Conservation (phyloP, 2,888 invertebrate species). For the Spodoptera littoralis region DNA sequence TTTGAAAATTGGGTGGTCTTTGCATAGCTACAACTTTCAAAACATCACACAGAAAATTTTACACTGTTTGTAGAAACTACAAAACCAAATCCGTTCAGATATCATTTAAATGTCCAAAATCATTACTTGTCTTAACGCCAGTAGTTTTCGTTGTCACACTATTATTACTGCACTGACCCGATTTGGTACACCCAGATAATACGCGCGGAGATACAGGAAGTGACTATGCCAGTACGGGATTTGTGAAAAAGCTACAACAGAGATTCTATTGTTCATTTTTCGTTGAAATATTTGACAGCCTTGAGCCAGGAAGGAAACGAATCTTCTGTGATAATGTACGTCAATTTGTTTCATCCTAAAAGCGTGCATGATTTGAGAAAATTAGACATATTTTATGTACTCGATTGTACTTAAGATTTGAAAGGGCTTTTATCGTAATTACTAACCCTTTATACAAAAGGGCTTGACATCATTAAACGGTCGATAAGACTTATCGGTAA, state of each 20-base stretch:
- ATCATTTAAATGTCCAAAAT: too few relatives aligned
- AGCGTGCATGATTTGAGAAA: conserved; percentile 38
- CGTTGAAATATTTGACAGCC: conserved; percentile 60
- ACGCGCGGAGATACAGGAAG: conserved; percentile 76
- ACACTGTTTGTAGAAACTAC: too few relatives aligned
- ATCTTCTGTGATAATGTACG: conserved; percentile 59
- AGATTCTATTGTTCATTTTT: conserved; percentile 56
- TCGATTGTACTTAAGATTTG: conserved; percentile 21
- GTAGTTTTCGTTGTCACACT: conserved; percentile 63
- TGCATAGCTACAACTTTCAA: too few relatives aligned
- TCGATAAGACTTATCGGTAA: conserved; percentile 7
- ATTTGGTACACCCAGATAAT: conserved; percentile 78
- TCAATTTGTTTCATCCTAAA: conserved; percentile 61
- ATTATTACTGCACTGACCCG: conserved; percentile 72
- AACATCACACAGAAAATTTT: too few relatives aligned
- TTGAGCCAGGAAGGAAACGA: conserved; percentile 67
- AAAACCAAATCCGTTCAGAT: too few relatives aligned
- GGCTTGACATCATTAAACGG: neutral
- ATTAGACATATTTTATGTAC: conserved; percentile 22
- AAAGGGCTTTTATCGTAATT: conserved; percentile 35
- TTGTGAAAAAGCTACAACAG: conserved; percentile 62
- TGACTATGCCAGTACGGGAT: conserved; percentile 67
- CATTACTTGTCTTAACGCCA: conserved; percentile 26
- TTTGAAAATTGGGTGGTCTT: too few relatives aligned
- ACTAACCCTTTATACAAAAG: conserved; percentile 32